A percentile compares a stretch with the other conserved stretches of the same genome.
These are phyloP conservation scores for Ahaetulla prasina DNA, from an alignment of 2,113 vertebrate species.

Conservation along the genomic window DNA sequence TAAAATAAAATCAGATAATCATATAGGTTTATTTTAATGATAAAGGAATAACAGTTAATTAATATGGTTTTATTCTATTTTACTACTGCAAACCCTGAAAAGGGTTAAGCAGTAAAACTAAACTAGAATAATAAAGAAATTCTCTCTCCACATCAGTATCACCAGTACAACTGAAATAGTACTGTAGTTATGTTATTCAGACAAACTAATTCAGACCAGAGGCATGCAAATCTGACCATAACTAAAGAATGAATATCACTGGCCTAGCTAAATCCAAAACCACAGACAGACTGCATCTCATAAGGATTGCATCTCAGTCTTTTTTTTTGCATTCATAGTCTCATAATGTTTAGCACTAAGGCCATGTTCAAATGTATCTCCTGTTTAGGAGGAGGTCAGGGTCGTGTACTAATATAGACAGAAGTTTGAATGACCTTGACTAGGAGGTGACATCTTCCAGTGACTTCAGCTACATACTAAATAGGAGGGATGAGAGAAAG, in stretches of 20 bases:
- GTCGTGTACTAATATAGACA: too few species aligned
- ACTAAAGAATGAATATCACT: not conserved
- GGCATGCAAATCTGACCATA: not conserved
- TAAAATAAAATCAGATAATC: not conserved
- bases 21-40: not conserved
- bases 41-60: not conserved
- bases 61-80: not conserved
- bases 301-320: too few species aligned
- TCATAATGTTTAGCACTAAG: not conserved
- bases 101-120: not conserved
- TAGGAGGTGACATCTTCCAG: too few species aligned
- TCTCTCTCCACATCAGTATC: not conserved
- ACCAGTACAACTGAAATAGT: not conserved
- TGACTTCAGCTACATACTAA: too few species aligned
- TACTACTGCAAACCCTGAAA: not conserved
- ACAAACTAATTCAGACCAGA: not conserved
- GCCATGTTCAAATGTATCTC: not conserved
- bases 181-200: not conserved
- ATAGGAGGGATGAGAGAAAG: too few species aligned
- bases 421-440: too few species aligned
- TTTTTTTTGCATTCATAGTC: not conserved
- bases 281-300: not conserved
- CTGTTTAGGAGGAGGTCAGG: too few species aligned
- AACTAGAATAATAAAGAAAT: not conserved
- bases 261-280: not conserved